Conservation (phyloP, 2,888 invertebrate genomes). For the Microctonus hyperodae region DNA sequence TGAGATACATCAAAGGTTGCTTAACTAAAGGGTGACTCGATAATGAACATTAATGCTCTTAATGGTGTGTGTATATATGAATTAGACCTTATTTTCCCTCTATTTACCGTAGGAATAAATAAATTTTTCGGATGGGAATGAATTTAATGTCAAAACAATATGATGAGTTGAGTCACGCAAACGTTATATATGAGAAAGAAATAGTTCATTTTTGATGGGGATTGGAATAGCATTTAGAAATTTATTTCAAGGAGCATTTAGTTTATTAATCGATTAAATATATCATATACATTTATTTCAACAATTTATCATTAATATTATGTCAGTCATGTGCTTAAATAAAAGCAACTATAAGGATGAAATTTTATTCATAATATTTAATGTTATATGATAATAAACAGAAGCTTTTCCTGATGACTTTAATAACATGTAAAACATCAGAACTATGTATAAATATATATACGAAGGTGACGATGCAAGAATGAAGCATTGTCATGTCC, state of each 20-base stretch:
- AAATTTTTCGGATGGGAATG: constrained; percentile 46
- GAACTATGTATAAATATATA: too few species aligned
- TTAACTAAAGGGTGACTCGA: constrained; percentile 20
- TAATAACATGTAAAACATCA: constrained; percentile 57
- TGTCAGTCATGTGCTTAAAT: background rate
- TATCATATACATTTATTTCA: background rate
- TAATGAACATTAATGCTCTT: constrained; percentile 59
- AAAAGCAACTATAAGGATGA: too few species aligned
- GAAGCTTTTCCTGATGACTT: constrained; percentile 35
- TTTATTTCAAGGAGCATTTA: background rate
- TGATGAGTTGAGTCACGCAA: constrained; percentile 26
- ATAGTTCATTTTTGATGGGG: constrained; percentile 14
- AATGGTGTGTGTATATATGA: constrained; percentile 58
- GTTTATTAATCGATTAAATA: constrained; percentile 12
- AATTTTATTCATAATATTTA: background rate
- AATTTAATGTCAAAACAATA: constrained; percentile 55
- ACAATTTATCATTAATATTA: constrained; percentile 33
- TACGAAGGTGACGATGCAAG: constrained; percentile 50
- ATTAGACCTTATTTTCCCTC: constrained; percentile 34
- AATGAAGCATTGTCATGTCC: constrained; percentile 16
- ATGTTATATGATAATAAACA: background rate
- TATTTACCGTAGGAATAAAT: constrained; percentile 32
- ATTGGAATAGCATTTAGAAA: constrained; percentile 17
- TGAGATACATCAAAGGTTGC: constrained; percentile 12
- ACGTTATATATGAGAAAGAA: background rate